Evolutionary conservation across 2,113 vertebrate species (phyloP).

Genomic region (Lagenorhynchus albirostris): DNA sequence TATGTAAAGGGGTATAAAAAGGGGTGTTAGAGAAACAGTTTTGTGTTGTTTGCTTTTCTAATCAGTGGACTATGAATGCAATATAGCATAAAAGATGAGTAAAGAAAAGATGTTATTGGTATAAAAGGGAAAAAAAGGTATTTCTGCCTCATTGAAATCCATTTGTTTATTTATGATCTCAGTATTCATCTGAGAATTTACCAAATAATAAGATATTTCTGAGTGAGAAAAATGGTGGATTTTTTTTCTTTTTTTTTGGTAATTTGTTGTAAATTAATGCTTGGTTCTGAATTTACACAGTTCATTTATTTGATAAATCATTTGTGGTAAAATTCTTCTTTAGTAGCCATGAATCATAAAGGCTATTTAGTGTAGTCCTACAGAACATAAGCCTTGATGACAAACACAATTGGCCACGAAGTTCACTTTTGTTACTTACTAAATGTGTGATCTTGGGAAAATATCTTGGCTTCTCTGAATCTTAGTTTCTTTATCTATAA

Average conservation of each 20-base stretch:
- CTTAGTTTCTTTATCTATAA: background rate
- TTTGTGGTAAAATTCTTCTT: background rate
- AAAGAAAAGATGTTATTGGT: background rate
- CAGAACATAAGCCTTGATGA: background rate
- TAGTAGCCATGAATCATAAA: background rate
- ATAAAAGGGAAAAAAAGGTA: background rate
- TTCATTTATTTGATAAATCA: slow-evolving; percentile 30
- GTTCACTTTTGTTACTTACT: background rate
- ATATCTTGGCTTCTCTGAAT: background rate
- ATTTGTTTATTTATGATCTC: slow-evolving; percentile 57
- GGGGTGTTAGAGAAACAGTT: background rate
- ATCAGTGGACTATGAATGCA: slow-evolving; percentile 11
- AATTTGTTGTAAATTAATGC: background rate
- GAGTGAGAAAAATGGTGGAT: background rate
- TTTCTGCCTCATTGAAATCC: slow-evolving; percentile 40
- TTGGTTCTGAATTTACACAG: slow-evolving; percentile 18
- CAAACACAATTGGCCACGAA: background rate
- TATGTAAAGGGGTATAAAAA: background rate
- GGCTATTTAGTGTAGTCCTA: background rate
- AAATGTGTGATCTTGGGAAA: background rate
- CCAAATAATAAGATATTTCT: background rate
- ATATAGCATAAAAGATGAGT: slow-evolving; percentile 16
- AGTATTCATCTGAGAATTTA: slow-evolving; percentile 24
- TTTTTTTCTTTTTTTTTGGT: background rate
- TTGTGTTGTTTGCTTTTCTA: background rate